Percentiles rank a stretch among this genome's conserved stretches.
Evolutionary conservation across 2,113 vertebrate genomes (phyloP).

Genomic region (Eleginops maclovinus): DNA sequence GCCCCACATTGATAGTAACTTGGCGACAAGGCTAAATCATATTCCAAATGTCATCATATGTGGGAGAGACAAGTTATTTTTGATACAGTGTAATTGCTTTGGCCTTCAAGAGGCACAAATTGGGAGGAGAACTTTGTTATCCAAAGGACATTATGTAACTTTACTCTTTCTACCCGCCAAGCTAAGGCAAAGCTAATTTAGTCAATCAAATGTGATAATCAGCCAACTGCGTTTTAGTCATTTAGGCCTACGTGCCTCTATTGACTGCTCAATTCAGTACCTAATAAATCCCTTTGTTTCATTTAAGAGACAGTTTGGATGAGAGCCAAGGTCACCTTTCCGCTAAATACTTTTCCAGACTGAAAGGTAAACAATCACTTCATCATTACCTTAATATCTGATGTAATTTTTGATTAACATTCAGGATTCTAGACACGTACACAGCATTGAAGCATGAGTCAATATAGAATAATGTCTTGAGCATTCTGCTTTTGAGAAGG

Average conservation of each 20-base stretch:
- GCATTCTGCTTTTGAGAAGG: neutral
- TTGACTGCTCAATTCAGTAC: constrained; percentile 27
- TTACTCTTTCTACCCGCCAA: constrained; percentile 22
- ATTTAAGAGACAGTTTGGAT: constrained; percentile 51
- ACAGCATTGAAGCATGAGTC: neutral
- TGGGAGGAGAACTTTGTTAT: constrained; percentile 50
- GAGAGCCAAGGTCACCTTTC: constrained; percentile 50
- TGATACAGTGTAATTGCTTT: constrained; percentile 61
- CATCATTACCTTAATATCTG: constrained; percentile 21
- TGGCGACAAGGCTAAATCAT: constrained; percentile 79
- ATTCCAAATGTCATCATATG: constrained; percentile 78
- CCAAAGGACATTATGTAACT: constrained; percentile 51
- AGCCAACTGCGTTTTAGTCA: constrained; percentile 8
- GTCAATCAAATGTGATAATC: constrained; percentile 57
- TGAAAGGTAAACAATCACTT: constrained; percentile 42
- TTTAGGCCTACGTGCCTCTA: constrained; percentile 69
- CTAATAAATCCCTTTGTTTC: constrained; percentile 65
- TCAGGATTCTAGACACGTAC: constrained; percentile 34
- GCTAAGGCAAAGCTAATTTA: constrained; percentile 26
- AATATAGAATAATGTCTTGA: neutral
- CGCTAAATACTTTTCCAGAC: constrained; percentile 38
- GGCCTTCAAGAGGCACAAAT: constrained; percentile 49
- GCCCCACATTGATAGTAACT: constrained; percentile 73
- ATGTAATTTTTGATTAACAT: constrained; percentile 19
- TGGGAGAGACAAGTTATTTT: constrained; percentile 72